phyloP scores from a whole-genome alignment of 2,888 invertebrate species.

The Xanthorhoe spadicearia region DNA sequence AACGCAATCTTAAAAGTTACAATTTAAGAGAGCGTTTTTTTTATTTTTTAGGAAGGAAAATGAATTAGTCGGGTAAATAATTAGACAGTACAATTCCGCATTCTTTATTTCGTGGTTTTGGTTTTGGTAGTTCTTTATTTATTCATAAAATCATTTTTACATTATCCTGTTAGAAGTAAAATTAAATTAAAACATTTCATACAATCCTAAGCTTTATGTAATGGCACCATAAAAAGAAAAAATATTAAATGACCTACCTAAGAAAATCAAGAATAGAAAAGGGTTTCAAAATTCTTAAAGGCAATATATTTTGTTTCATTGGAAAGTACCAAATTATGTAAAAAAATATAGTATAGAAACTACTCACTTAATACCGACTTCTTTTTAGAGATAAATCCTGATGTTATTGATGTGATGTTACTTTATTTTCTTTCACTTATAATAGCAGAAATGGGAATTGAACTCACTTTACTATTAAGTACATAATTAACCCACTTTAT shows the following conservation, averaged over 20 bases:
- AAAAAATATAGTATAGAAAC: background rate
- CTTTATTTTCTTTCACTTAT: background rate
- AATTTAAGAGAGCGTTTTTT: slow-evolving; percentile 20
- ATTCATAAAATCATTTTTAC: slow-evolving; percentile 17
- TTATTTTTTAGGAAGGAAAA: slow-evolving; percentile 2
- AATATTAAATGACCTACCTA: slow-evolving; percentile 46
- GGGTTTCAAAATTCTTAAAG: slow-evolving; percentile 56
- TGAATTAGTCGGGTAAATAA: slow-evolving; percentile 30
- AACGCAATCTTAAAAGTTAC: slow-evolving; percentile 16
- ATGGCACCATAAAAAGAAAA: slow-evolving; percentile 73
- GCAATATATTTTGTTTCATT: slow-evolving; percentile 46
- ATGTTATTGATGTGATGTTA: too few species aligned
- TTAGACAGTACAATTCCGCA: slow-evolving; percentile 32
- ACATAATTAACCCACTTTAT: background rate
- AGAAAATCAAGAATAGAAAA: slow-evolving; percentile 41
- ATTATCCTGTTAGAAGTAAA: slow-evolving; percentile 26
- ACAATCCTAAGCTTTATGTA: slow-evolving; percentile 52
- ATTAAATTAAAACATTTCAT: slow-evolving; percentile 25
- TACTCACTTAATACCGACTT: background rate
- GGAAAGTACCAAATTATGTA: slow-evolving; percentile 12
- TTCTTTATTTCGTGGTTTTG: slow-evolving; percentile 22
- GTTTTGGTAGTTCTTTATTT: slow-evolving; percentile 23
- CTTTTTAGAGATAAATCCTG: background rate
- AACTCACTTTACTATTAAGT: background rate
- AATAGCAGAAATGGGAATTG: background rate